phyloP scores from a whole-genome alignment of 2,113 vertebrate genomes.

The Myotis brandtii region DNA sequence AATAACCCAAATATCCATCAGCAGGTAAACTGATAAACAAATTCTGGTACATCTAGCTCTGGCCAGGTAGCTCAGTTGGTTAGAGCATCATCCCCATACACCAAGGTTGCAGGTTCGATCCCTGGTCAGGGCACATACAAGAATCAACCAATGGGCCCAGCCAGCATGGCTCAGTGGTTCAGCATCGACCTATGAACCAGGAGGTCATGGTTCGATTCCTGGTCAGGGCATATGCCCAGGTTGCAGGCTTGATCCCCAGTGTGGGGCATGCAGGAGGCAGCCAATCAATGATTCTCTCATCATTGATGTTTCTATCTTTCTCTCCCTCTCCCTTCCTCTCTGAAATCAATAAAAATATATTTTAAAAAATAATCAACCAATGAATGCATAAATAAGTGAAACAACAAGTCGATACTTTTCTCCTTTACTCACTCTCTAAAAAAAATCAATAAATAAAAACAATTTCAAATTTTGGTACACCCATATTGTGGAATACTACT shows the following conservation, averaged over 20 bases:
- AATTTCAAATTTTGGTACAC: constrained; percentile 16
- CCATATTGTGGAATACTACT: not conserved
- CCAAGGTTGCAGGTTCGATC: not conserved
- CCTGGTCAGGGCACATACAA: not conserved
- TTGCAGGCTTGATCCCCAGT: too few species aligned
- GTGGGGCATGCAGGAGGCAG: too few species aligned
- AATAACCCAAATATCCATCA: not conserved
- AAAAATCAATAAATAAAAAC: not conserved
- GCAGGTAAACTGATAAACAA: not conserved
- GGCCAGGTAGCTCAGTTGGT: not conserved
- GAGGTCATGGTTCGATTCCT: too few species aligned
- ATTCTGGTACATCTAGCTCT: constrained; percentile 1
- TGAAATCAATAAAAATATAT: too few species aligned
- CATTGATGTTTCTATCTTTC: too few species aligned
- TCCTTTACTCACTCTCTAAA: not conserved
- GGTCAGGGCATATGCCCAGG: too few species aligned
- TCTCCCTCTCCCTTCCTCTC: too few species aligned
- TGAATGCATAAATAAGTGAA: not conserved
- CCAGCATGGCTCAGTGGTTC: too few species aligned
- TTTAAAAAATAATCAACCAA: not conserved
- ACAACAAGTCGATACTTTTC: not conserved
- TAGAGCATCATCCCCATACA: too few species aligned
- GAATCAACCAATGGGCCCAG: too few species aligned
- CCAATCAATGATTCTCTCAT: too few species aligned
- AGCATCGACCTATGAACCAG: too few species aligned